A percentile compares a stretch with the other conserved stretches of the same genome.
These are phyloP conservation scores for Callospermophilus lateralis DNA, from an alignment of 2,113 vertebrate genomes.

Conservation along the genomic window DNA sequence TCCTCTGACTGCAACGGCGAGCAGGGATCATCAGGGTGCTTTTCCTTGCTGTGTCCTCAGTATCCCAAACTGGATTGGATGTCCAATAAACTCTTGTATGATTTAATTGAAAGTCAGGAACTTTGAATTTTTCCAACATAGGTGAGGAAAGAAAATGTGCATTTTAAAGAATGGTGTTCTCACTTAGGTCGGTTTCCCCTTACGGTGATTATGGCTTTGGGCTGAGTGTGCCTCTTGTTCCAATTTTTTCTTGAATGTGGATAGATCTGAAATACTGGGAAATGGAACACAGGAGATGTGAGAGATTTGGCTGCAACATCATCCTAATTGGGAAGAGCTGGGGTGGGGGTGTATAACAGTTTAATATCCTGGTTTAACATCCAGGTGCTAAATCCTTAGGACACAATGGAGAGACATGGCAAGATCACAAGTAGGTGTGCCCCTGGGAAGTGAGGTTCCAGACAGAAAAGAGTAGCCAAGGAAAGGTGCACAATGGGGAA, in stretches of 20 bases:
- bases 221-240: not conserved
- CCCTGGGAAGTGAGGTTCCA: not conserved
- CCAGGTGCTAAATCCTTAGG: not conserved
- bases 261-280: not conserved
- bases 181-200: not conserved
- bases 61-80: not conserved
- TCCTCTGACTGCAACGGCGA: not conserved
- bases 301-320: not conserved
- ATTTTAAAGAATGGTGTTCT: not conserved
- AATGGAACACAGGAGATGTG: not conserved
- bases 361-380: not conserved
- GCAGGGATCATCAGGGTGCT: not conserved
- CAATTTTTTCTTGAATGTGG: not conserved
- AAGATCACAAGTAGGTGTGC: not conserved
- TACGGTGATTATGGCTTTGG: not conserved
- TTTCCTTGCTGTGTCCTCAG: not conserved
- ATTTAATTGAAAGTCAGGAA: not conserved
- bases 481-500: not conserved
- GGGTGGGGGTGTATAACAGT: not conserved
- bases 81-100: not conserved
- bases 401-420: not conserved
- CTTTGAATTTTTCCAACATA: not conserved
- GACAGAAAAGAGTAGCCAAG: not conserved
- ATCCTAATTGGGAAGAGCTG: not conserved
- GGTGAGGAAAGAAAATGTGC: not conserved